Percentiles rank a stretch among this genome's conserved stretches.
Conservation (phyloP, 2,797 vertebrate genomes). For the Setipinna tenuifilis region DNA sequence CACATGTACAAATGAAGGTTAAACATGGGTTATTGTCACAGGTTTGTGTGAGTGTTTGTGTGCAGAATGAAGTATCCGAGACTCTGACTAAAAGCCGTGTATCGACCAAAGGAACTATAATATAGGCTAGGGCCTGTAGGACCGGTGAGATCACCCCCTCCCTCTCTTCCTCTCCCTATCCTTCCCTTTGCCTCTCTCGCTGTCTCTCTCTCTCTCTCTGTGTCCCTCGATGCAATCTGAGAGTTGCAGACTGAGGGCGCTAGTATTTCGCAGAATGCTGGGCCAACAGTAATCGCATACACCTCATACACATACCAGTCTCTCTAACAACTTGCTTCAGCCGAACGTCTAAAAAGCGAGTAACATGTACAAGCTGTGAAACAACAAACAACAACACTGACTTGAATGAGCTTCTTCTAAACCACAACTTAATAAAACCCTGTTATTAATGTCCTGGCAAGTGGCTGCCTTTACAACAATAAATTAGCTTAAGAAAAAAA, state of each 20-base stretch:
- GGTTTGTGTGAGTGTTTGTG: not conserved
- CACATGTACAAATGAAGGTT: too few relatives aligned
- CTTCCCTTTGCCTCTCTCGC: not conserved
- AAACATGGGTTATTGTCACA: not conserved
- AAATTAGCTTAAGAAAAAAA: not conserved
- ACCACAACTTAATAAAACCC: slow-evolving; percentile 5
- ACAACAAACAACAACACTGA: slow-evolving; percentile 29
- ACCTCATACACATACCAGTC: slow-evolving; percentile 47
- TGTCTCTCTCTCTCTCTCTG: slow-evolving; percentile 21
- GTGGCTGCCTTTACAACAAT: not conserved
- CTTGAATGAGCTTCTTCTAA: not conserved
- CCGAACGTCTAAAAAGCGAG: slow-evolving; percentile 42
- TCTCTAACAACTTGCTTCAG: slow-evolving; percentile 41
- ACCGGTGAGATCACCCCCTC: not conserved
- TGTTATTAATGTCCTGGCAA: not conserved
- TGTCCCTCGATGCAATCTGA: slow-evolving; percentile 47
- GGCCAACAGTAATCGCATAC: slow-evolving; percentile 36
- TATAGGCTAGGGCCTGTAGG: not conserved
- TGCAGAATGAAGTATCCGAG: not conserved
- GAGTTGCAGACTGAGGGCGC: slow-evolving; percentile 64
- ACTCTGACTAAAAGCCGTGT: not conserved
- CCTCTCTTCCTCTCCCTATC: not conserved
- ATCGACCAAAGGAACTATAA: not conserved
- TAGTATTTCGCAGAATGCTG: slow-evolving; percentile 56
- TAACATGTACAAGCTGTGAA: slow-evolving; percentile 46